These are phyloP conservation scores for Anoura caudifer DNA, from an alignment of 2,113 vertebrate genomes.

Conservation along the genomic window DNA sequence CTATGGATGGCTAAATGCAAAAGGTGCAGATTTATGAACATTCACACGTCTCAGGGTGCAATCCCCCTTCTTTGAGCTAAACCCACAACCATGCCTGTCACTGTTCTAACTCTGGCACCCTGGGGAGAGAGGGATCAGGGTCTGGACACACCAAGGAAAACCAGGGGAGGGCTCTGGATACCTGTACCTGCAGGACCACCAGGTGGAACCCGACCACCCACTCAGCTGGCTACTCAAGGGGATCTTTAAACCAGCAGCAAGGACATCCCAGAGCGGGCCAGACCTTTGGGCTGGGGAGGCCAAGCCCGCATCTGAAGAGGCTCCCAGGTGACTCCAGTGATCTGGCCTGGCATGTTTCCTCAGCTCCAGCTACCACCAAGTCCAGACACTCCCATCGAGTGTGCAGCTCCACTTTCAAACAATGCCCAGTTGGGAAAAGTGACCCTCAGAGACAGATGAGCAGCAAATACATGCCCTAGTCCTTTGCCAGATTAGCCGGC, in stretches of 20 bases:
- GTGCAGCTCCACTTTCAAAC: background rate
- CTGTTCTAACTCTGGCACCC: background rate
- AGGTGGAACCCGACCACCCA: rapidly evolving
- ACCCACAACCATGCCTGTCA: background rate
- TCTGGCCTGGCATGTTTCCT: background rate
- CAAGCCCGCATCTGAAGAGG: background rate
- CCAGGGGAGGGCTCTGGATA: rapidly evolving
- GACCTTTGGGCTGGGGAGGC: background rate
- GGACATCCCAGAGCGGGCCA: background rate
- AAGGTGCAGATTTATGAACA: background rate
- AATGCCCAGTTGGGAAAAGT: background rate
- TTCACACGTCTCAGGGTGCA: background rate
- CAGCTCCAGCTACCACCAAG: background rate
- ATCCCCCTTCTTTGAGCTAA: background rate
- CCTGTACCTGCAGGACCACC: too few species aligned
- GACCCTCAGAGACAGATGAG: background rate
- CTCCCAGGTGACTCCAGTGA: background rate
- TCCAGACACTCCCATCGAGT: background rate
- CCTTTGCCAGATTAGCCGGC: background rate
- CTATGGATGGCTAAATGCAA: background rate
- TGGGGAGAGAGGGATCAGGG: background rate
- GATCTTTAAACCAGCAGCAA: background rate
- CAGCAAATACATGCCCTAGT: background rate
- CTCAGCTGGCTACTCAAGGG: rapidly evolving
- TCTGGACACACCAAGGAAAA: background rate